Evolutionary conservation across 2,888 invertebrate genomes (phyloP), one percentile per base, ranked within the genome.

Genomic region (Clivina fossor): DNA sequence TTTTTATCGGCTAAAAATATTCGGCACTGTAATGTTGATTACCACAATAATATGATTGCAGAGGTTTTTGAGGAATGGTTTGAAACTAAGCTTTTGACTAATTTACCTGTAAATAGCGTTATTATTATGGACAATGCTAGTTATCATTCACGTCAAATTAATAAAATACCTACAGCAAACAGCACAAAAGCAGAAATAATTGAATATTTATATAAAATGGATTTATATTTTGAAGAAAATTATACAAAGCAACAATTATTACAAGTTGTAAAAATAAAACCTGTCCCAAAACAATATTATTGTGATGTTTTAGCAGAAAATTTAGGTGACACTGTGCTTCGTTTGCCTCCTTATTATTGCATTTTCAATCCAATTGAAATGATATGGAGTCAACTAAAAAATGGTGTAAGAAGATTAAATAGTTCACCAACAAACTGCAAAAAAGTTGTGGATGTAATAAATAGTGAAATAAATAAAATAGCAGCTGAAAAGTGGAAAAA

Each of bases 81-180:
- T 20, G 13, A 44, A 24, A 38, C 56, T n/a, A 33, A 41, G 16
- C 38, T 60, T 5, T 26, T 60, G 16, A 32, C 55, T 11, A 54
- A 49, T 33, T 20, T 61, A 24, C 33, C 53, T n/a, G 41, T 47
- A 16, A 49, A 44, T 33, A 41, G 43, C 11, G 59, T 57, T 4
- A 61, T 61, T 37, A 61, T 61, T 3, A 33, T 61, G 30, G 60
- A 62, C 37, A 62, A 62, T 38, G 62, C 58, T 8, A 46, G 38
- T 18, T 60, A 61, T 32, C 58, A 61, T 41, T 60, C 55, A 1
- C 19, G 40, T 9, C 51, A 32, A 22, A n/a, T 51, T 15, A 35
- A 26, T 5, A 47, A 56, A 57, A 38, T 53, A 4, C 49, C 54
- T 8, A 41, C 22, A 16, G 46, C n/a, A 5, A 30, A 7, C 4